Evolutionary conservation across 1,140 invertebrate genomes (phyloP).

Genomic region (Rhizoglyphus robini): DNA sequence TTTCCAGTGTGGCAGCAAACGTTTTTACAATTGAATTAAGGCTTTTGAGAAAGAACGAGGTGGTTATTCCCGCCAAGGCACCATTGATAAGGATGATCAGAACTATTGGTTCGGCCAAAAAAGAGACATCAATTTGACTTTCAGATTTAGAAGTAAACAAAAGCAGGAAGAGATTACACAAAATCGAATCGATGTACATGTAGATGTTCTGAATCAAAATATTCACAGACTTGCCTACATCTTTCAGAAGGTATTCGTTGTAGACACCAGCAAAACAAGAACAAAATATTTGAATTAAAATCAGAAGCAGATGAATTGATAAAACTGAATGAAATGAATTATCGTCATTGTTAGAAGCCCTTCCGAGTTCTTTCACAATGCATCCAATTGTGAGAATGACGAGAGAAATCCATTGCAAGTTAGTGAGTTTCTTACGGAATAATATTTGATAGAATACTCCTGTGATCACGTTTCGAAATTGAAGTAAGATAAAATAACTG

Average conservation of each 20-base stretch:
- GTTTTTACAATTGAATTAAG: conserved; percentile 92
- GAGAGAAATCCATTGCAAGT: conserved; percentile 76
- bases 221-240: conserved; percentile 56
- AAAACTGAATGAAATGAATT: conserved; percentile 9
- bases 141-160: conserved; percentile 24
- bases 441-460: conserved; percentile 79
- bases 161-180: conserved; percentile 64
- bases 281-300: conserved; percentile 63
- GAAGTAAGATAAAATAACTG: conserved; percentile 81
- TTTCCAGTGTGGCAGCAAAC: conserved; percentile 82
- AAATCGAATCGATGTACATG: conserved; percentile 86
- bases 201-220: conserved; percentile 89
- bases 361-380: conserved; percentile 61
- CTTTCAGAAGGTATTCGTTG: conserved; percentile 85
- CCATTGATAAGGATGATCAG: conserved; percentile 75
- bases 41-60: conserved; percentile 79
- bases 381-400: conserved; percentile 73
- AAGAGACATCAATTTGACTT: neutral
- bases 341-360: neutral
- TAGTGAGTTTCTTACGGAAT: conserved; percentile 67
- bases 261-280: conserved; percentile 90
- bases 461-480: conserved; percentile 79
- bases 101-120: conserved; percentile 44
- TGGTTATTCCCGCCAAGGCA: conserved; percentile 77
- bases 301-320: conserved; percentile 23